A percentile compares a stretch with the other conserved stretches of the same genome.
Conservation (phyloP, 1,140 invertebrate genomes). For the Philotrypesis tridentata region DNA sequence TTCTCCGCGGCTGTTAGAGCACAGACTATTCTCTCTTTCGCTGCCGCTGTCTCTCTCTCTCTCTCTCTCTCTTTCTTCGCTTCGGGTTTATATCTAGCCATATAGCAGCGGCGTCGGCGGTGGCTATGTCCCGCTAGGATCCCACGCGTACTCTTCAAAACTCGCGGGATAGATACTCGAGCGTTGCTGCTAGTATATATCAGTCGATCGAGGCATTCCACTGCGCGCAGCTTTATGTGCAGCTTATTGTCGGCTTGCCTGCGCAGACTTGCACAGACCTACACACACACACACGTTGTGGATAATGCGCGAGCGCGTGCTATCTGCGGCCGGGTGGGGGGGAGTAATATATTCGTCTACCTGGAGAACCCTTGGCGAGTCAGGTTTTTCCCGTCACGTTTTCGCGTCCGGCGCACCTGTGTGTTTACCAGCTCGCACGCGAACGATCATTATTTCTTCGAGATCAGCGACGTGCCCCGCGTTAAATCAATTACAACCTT, state of each 20-base stretch:
- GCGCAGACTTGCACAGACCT: too few relatives aligned
- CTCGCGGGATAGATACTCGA: slow-evolving; percentile 33
- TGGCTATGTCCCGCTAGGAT: slow-evolving; percentile 39
- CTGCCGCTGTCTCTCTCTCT: not conserved
- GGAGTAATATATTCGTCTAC: slow-evolving; percentile 20
- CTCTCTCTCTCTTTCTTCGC: not conserved
- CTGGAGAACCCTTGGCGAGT: slow-evolving; percentile 7
- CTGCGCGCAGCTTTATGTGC: not conserved
- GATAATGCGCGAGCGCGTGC: slow-evolving; percentile 9
- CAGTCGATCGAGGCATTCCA: slow-evolving; percentile 39
- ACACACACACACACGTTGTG: not conserved
- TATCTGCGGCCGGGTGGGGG: slow-evolving; percentile 5
- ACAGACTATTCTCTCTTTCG: not conserved
- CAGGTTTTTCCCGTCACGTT: slow-evolving; percentile 42
- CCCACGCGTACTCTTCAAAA: slow-evolving; percentile 41
- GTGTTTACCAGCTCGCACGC: slow-evolving; percentile 9
- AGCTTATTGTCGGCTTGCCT: slow-evolving; percentile 29
- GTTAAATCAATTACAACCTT: slow-evolving; percentile 38
- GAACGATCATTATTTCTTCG: slow-evolving; percentile 17
- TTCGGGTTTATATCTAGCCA: not conserved
- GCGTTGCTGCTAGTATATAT: slow-evolving; percentile 26
- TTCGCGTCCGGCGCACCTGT: slow-evolving; percentile 32
- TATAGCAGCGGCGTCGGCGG: not conserved
- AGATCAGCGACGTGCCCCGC: slow-evolving; percentile 26
- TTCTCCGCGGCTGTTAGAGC: not conserved